Base-by-base conservation (phyloP, 1,140 invertebrate genomes). In the Metopolophium dirhodum region DNA sequence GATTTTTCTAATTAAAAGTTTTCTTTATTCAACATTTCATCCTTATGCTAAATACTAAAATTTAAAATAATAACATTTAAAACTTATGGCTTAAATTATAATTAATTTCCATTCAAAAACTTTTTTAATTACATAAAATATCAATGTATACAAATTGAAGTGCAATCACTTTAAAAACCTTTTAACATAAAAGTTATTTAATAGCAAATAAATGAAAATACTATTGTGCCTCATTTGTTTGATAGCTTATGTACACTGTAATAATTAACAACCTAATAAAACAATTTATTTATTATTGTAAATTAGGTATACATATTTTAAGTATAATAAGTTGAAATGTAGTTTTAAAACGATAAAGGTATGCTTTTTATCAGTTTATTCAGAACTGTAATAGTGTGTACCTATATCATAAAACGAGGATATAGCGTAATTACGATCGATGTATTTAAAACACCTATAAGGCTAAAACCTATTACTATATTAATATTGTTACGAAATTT, bases 61-160 rank as follows among this genome's bases (percentile, higher is more conserved):
- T 90, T 26, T 61, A 90, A 57, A 51, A 35, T 35, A 88, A 89
- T 90, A 90, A 61, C 88, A 41, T 61, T 61, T 41, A 30, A 26
- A 90, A 61, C 88, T 37, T 35, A 23, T 57, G 35, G 9, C 22
- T 90, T 26, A 41, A 41, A 61, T 30, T 61, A 90, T 90, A 90
- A 90, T 90, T 57, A 57, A 90, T 61, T 90, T 90, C 9, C 37
- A 41, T 90, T 90, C 37, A 61, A 61, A 51, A 88, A 88, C 51
- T 90, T 90, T 90, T 90, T 90, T 90, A 61, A 90, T 90, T 90
- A 90, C 54, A 61, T 57, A 20, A 41, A 90, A 90, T 61, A 26
- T 61, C 88, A n/a, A 61, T 61, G 47, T 57, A 90, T 11, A 89
- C 47, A 54, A 90, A 89, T 51, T 35, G 47, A 51, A 88, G 47